A percentile compares a stretch with the other conserved stretches of the same genome.
Evolutionary conservation across 1,140 invertebrate species (phyloP).

Genomic region (Magallana ariakensis): DNA sequence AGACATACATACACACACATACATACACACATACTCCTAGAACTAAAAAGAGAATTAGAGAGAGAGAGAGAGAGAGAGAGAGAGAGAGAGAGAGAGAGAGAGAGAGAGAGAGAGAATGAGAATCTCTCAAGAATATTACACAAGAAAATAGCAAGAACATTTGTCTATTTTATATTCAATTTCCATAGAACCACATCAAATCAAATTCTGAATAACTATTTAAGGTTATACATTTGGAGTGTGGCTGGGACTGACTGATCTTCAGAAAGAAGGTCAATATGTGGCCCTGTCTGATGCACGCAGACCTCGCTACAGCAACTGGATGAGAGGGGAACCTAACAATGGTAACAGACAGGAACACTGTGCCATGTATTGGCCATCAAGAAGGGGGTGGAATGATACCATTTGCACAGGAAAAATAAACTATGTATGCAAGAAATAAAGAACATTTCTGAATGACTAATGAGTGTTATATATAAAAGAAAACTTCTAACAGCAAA

Average conservation of each 20-base stretch:
- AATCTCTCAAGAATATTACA: too few species aligned
- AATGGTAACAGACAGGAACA: neutral
- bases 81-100: too few species aligned
- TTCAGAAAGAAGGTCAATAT: neutral
- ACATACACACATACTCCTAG: too few species aligned
- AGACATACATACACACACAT: too few species aligned
- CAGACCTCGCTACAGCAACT: neutral
- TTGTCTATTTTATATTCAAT: neutral
- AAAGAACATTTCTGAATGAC: neutral
- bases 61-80: too few species aligned
- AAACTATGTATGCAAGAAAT: neutral
- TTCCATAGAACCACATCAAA: neutral
- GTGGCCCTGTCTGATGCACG: neutral
- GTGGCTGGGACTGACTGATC: neutral
- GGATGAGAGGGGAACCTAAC: neutral
- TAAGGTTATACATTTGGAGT: neutral
- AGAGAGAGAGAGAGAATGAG: too few species aligned
- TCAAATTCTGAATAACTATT: neutral
- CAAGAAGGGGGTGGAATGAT: neutral
- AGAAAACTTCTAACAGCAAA: too few species aligned
- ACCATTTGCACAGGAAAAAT: neutral
- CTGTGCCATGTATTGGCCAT: neutral
- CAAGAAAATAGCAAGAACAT: neutral
- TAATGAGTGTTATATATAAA: too few species aligned
- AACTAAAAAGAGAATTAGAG: too few species aligned